Conservation (phyloP, 2,888 invertebrate genomes). For the Argyra leucocephala region DNA sequence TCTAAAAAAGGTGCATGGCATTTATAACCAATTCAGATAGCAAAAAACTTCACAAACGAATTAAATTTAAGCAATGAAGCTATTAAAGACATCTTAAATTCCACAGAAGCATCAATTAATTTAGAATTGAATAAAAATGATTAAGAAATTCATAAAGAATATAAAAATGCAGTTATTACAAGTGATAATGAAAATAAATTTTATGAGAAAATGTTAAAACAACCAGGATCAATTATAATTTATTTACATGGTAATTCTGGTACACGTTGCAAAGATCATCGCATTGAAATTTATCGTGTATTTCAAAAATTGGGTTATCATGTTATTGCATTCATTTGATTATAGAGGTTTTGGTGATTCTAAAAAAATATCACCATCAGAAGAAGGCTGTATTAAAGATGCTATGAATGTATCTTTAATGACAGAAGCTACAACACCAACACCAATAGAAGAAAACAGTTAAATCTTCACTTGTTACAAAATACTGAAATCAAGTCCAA, state of each 20-base stretch:
- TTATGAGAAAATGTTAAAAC: constrained; percentile 48
- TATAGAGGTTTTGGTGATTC: constrained; percentile 82
- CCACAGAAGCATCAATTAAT: constrained; percentile 27
- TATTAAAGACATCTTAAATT: constrained; percentile 26
- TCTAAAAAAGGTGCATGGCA: constrained; percentile 74
- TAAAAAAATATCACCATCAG: constrained; percentile 56
- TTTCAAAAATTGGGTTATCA: constrained; percentile 61
- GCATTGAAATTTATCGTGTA: constrained; percentile 64
- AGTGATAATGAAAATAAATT: constrained; percentile 40
- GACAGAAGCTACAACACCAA: too few species aligned
- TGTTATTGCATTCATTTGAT: constrained; percentile 68
- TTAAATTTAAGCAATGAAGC: constrained; percentile 32
- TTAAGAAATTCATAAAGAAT: constrained; percentile 33
- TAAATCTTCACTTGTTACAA: too few species aligned
- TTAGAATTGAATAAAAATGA: constrained; percentile 29
- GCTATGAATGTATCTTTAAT: too few species aligned
- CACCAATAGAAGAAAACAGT: too few species aligned
- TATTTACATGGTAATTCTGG: constrained; percentile 70
- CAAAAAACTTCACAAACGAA: constrained; percentile 45
- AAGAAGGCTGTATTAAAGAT: constrained; percentile 76
- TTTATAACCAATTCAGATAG: constrained; percentile 58
- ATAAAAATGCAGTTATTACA: constrained; percentile 31
- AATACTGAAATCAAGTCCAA: too few species aligned
- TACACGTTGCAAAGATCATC: constrained; percentile 58
- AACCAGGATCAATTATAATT: constrained; percentile 50